A percentile compares a stretch with the other conserved stretches of the same genome.
phyloP scores from a whole-genome alignment of 2,888 invertebrate genomes.

The Sisyra terminalis region DNA sequence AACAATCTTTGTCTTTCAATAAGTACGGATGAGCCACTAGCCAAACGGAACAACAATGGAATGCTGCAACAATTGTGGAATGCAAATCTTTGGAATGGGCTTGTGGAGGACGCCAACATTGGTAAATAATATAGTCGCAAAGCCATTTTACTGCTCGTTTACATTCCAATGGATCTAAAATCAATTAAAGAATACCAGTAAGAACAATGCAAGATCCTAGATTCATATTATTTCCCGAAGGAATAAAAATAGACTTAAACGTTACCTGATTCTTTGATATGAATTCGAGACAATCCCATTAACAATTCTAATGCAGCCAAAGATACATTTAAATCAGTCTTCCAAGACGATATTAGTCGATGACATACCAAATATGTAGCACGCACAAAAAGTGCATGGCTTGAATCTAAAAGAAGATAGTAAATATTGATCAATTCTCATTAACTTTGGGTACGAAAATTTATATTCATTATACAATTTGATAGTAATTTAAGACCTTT shows the following conservation, averaged over 20 bases:
- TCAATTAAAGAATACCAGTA: no score
- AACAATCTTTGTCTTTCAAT: slow-evolving; percentile 78
- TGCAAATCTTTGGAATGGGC: slow-evolving; percentile 89
- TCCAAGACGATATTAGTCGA: slow-evolving; percentile 90
- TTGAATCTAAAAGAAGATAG: slow-evolving; percentile 44
- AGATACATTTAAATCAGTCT: slow-evolving; percentile 85
- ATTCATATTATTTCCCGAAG: no score
- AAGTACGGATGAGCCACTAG: slow-evolving; percentile 79
- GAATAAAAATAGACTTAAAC: no score
- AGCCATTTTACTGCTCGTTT: slow-evolving; percentile 92
- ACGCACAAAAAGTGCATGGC: slow-evolving; percentile 76
- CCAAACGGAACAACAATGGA: slow-evolving; percentile 86
- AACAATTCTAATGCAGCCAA: slow-evolving; percentile 84
- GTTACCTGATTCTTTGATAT: slow-evolving; percentile 75
- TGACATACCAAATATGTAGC: slow-evolving; percentile 91
- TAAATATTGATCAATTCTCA: background rate
- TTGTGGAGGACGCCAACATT: slow-evolving; percentile 86
- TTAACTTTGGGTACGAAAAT: background rate
- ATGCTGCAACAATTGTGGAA: slow-evolving; percentile 85
- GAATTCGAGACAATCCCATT: slow-evolving; percentile 78
- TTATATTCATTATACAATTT: no score
- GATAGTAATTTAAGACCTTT: no score
- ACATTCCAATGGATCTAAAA: slow-evolving; percentile 70
- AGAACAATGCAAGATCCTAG: no score
- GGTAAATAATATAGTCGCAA: slow-evolving; percentile 93